Base-by-base conservation (phyloP, 2,888 invertebrate species). In the Chloroclysta siterata region DNA sequence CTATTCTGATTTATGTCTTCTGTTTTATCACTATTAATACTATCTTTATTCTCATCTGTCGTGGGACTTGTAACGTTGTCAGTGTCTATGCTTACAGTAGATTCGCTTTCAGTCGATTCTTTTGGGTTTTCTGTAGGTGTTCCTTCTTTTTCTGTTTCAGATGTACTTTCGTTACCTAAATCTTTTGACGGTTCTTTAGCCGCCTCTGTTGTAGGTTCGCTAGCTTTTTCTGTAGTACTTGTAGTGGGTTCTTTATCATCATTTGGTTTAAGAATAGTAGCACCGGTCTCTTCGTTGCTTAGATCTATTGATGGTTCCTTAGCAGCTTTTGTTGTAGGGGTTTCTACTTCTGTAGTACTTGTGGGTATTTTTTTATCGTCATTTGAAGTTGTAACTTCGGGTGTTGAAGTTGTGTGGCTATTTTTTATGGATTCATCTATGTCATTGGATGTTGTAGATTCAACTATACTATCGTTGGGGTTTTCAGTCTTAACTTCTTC, bases 401-500 rank as follows among this genome's bases (percentile, higher is more conserved):
- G 2, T 41, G 17, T 39, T 14, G 15, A 14, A 11, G 52, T 52
- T 17, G 39, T 55, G 33, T 55, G 46, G 6, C 36, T 4, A 15
- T 29, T 36, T 14, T 29, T 5, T 11, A n/a, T 57, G 7, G 15
- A n/a, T 29, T 53, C 46, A 5, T 14, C 42, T 48, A 8, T 14
- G n/a, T 8, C 5, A 50, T 41, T 14, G 17, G 54, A n/a, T 39
- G 39, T 53, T 52, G 44, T 29, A 29, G 33, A 28, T 39, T 39
- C 59, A 13, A 42, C 29, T 4, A n/a, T 33, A 22, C 63, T 65
- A 22, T 42, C 11, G 22, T 46, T 63, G n/a, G 29, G 29, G 17
- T 59, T 41, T 36, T 51, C 57, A 11, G 55, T 57, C 22, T 55
- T 13, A 5, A 13, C 14, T 47, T 14, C 39, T 17, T 52, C 52